phyloP scores from a whole-genome alignment of 2,113 vertebrate species.

The Marcusenius ussheri region DNA sequence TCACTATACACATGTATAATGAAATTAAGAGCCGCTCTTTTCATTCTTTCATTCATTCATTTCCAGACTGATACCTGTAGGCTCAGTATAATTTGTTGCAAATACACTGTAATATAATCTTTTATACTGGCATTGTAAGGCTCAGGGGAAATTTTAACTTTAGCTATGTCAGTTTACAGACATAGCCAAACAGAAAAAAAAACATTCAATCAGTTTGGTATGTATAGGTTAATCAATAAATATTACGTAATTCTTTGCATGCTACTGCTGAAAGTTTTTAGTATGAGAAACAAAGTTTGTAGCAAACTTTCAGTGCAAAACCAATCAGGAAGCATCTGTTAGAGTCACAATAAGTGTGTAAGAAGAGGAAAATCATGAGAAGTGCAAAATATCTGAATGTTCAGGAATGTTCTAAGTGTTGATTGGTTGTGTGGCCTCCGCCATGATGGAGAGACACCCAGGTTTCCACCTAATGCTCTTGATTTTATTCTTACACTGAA shows the following conservation, averaged over 20 bases:
- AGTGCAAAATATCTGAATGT: constrained; percentile 86
- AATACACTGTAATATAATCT: background rate
- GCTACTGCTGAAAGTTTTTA: background rate
- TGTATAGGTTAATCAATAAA: background rate
- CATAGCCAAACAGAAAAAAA: background rate
- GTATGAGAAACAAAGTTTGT: background rate
- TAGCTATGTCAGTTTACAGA: background rate
- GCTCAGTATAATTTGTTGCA: background rate
- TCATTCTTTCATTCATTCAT: background rate
- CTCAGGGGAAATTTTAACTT: background rate
- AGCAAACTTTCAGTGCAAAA: background rate
- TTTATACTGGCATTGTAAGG: background rate
- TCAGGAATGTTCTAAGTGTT: constrained; percentile 83
- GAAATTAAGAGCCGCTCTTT: too few relatives aligned
- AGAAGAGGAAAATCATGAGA: constrained; percentile 91
- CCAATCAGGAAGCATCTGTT: constrained; percentile 82
- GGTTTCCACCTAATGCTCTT: background rate
- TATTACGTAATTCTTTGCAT: background rate
- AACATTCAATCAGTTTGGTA: background rate
- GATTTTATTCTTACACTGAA: constrained; percentile 47
- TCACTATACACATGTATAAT: too few relatives aligned
- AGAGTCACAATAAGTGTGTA: constrained; percentile 76
- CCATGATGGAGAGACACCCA: background rate
- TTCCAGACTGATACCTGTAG: background rate
- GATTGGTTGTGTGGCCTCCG: constrained; percentile 66